Conservation (phyloP, 2,797 vertebrate species). For the Falco naumanni region DNA sequence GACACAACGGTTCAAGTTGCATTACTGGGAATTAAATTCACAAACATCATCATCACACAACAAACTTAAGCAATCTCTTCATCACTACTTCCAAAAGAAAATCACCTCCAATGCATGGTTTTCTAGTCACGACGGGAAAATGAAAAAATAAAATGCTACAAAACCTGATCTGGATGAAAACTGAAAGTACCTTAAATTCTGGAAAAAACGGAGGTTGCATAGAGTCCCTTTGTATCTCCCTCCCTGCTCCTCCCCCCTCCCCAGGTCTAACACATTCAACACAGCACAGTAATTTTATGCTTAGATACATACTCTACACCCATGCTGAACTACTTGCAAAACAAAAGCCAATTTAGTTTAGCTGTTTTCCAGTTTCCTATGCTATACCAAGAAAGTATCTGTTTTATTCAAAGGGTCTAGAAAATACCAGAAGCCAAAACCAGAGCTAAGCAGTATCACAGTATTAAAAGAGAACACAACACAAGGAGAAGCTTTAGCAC, state of each 20-base stretch:
- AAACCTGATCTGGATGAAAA: not conserved
- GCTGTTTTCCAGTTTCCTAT: not conserved
- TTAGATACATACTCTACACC: not conserved
- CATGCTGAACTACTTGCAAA: not conserved
- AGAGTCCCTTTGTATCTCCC: not conserved
- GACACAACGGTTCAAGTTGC: not conserved
- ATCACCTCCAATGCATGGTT: not conserved
- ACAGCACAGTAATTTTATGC: not conserved
- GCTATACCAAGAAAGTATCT: not conserved
- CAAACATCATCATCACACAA: not conserved
- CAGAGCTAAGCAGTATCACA: not conserved
- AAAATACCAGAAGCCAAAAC: not conserved
- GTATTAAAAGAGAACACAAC: not conserved
- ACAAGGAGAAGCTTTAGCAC: not conserved
- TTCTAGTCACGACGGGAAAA: not conserved
- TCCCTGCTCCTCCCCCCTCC: too few relatives aligned
- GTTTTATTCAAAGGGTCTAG: not conserved
- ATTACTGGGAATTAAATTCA: not conserved
- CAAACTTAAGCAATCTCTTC: not conserved
- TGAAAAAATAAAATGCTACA: not conserved
- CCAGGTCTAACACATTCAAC: not conserved
- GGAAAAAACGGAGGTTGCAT: not conserved
- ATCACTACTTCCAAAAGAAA: slow-evolving; percentile 4
- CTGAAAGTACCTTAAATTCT: not conserved
- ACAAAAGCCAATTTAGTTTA: not conserved